phyloP scores from a whole-genome alignment of 1,140 invertebrate genomes.

The Centruroides vittatus region DNA sequence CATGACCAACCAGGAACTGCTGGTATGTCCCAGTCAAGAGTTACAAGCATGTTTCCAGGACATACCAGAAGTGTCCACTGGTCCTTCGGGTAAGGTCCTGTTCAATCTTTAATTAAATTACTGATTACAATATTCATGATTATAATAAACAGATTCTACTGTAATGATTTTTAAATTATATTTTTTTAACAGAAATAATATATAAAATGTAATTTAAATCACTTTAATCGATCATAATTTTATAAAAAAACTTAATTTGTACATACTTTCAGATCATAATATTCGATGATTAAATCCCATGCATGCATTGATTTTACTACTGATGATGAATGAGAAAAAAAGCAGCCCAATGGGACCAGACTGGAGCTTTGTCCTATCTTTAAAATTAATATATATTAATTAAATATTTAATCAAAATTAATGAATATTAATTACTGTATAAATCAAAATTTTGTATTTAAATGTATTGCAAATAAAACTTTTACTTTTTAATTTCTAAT shows the following conservation, averaged over 20 bases:
- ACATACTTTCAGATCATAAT: conserved; percentile 65
- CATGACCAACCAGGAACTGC: no score
- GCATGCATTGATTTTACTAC: conserved; percentile 47
- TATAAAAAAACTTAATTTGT: not conserved
- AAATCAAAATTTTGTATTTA: no score
- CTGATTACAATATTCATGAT: not conserved
- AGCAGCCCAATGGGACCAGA: conserved; percentile 81
- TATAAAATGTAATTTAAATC: no score
- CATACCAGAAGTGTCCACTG: no score
- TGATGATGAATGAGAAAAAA: conserved; percentile 43
- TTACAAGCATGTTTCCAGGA: no score
- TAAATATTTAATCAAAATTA: not conserved
- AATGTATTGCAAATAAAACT: no score
- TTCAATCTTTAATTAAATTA: not conserved
- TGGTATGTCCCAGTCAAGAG: no score
- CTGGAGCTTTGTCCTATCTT: conserved; percentile 51
- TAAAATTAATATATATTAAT: conserved; percentile 13
- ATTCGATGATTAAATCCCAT: conserved; percentile 81
- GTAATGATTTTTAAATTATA: not conserved
- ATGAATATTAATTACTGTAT: no score
- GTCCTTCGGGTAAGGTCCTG: not conserved
- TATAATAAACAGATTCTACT: no score
- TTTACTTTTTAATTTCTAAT: no score
- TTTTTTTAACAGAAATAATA: no score
- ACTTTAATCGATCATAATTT: no score